phyloP scores from a whole-genome alignment of 92 coral and sea anemone genomes.

The Chrysogorgia sp. region DNA sequence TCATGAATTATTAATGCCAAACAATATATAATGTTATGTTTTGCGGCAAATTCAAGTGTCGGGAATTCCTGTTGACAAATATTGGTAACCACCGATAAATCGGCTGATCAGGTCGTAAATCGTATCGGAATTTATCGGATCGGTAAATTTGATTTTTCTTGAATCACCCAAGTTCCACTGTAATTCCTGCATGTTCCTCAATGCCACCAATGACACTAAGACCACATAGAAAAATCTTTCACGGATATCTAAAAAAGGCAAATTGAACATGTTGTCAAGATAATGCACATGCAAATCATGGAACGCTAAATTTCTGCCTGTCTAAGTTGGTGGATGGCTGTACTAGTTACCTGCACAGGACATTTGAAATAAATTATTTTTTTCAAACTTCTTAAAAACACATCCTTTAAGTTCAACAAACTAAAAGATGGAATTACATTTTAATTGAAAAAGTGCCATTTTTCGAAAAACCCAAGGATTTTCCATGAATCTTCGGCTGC shows the following conservation, averaged over 20 bases:
- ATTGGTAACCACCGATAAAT: no score
- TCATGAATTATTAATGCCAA: no score
- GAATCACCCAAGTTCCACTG: slow-evolving; percentile 93
- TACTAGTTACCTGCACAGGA: slow-evolving; percentile 97
- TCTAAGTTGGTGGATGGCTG: no score
- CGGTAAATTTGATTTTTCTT: neutral
- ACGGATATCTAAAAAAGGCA: slow-evolving; percentile 71
- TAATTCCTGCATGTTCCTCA: slow-evolving; percentile 91
- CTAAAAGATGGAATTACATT: slow-evolving; percentile 44
- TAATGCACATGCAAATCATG: no score
- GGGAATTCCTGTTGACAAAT: no score
- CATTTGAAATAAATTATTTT: slow-evolving; percentile 95
- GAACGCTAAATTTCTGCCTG: no score
- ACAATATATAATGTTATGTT: no score
- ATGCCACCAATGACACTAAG: slow-evolving; percentile 75
- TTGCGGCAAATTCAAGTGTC: no score
- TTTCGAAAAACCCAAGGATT: neutral
- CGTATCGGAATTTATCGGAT: no score
- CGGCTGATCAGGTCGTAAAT: no score
- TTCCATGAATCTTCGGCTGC: neutral
- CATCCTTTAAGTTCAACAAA: slow-evolving; percentile 97
- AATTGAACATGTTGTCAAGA: neutral
- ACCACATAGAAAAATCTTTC: slow-evolving; percentile 92
- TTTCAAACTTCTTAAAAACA: slow-evolving; percentile 98
- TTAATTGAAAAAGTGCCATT: neutral